Evolutionary conservation across 2,113 vertebrate species (phyloP).

Genomic region (Clarias magur): DNA sequence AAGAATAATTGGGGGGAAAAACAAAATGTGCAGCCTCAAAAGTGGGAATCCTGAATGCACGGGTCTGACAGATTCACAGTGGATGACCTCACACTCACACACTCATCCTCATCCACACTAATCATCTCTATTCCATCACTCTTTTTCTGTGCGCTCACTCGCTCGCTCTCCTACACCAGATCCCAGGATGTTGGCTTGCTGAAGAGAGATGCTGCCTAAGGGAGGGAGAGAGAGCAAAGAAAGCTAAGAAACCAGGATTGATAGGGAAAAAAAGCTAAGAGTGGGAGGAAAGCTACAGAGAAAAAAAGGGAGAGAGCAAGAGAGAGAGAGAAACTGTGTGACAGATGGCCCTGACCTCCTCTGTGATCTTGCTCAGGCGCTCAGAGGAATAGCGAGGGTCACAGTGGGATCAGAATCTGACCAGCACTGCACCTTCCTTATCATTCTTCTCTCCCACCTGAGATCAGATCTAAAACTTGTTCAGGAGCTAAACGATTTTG

Average conservation of each 20-base stretch:
- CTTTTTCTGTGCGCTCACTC: neutral
- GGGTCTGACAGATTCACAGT: neutral
- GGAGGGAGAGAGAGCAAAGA: neutral
- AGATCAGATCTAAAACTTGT: neutral
- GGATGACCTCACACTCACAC: neutral
- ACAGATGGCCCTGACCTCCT: constrained; percentile 48
- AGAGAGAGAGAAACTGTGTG: constrained; percentile 34
- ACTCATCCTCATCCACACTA: neutral
- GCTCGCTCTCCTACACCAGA: neutral
- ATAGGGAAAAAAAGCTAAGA: neutral
- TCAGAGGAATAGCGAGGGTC: constrained; percentile 26
- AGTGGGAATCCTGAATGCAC: neutral
- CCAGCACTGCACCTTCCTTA: neutral
- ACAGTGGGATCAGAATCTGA: neutral
- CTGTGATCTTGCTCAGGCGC: constrained; percentile 42
- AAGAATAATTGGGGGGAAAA: neutral
- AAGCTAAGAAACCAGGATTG: neutral
- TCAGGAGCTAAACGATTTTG: neutral
- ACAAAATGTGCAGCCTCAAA: neutral
- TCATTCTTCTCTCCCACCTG: no score
- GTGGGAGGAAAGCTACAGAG: neutral
- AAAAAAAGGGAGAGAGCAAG: neutral
- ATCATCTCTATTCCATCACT: neutral
- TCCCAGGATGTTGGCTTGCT: neutral
- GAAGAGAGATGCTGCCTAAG: constrained; percentile 11